Evolutionary conservation across 2,888 invertebrate species (phyloP).

Genomic region (Lingula anatina): DNA sequence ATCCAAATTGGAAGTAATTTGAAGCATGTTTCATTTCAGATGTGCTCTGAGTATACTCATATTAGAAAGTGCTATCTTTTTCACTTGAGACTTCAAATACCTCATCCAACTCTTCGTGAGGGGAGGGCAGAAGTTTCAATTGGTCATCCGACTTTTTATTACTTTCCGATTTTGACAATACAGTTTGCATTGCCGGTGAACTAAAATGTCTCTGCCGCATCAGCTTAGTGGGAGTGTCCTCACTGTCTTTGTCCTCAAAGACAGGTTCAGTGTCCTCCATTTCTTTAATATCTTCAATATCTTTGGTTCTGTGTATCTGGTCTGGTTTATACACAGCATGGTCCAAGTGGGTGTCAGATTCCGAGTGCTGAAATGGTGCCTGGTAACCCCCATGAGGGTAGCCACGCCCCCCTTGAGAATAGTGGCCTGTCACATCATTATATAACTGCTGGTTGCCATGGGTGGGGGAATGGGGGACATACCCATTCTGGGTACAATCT

Average conservation of each 20-base stretch:
- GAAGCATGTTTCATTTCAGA: too few species aligned
- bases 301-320: constrained; percentile 31
- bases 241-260: constrained; percentile 17
- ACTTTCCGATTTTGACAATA: too few species aligned
- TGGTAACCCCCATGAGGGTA: constrained; percentile 36
- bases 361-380: constrained; percentile 21
- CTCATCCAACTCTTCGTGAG: too few species aligned
- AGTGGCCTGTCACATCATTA: constrained; percentile 29
- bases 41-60: too few species aligned
- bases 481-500: too few species aligned
- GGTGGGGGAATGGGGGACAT: constrained; percentile 30
- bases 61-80: too few species aligned
- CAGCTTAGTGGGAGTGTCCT: constrained; percentile 6
- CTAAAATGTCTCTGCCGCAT: too few species aligned
- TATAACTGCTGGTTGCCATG: constrained; percentile 32
- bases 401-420: constrained; percentile 35
- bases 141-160: too few species aligned
- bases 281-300: constrained; percentile 29
- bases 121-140: too few species aligned
- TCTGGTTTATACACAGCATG: constrained; percentile 14
- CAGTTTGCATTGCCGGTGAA: too few species aligned
- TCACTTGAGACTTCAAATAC: too few species aligned
- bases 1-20: too few species aligned
- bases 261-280: constrained; percentile 23
- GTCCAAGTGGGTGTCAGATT: constrained; percentile 22